Conservation (phyloP, 2,797 vertebrate genomes). For the Argya squamiceps region DNA sequence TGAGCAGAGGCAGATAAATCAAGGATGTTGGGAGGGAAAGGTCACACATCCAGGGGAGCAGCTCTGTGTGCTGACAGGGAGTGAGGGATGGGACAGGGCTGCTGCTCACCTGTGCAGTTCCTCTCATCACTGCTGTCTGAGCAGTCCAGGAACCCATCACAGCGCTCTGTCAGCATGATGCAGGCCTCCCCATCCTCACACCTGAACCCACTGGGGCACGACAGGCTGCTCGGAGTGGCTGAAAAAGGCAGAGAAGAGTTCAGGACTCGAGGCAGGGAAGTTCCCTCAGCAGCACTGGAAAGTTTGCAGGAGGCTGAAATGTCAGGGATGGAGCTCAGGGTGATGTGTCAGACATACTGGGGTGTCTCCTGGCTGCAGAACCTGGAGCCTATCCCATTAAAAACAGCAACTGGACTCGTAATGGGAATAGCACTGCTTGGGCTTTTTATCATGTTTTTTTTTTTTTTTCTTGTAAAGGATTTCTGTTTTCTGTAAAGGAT, state of each 20-base stretch:
- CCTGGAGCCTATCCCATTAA: neutral
- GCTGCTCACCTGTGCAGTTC: conserved; percentile 85
- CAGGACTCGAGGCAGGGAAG: neutral
- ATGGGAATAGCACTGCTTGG: neutral
- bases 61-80: accelerated
- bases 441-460: neutral
- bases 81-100: neutral
- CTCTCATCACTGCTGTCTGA: conserved; percentile 92
- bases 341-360: neutral
- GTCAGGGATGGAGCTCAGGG: neutral
- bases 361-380: neutral
- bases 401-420: neutral
- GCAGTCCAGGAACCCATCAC: conserved; percentile 94
- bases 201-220: conserved; percentile 80
- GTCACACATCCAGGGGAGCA: neutral
- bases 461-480: neutral
- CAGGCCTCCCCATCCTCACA: conserved; percentile 90
- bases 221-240: conserved; percentile 87
- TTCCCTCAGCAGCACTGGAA: neutral
- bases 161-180: conserved; percentile 82
- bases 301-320: neutral
- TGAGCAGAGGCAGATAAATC: neutral
- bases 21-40: neutral
- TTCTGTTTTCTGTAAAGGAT: neutral
- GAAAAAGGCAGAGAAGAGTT: conserved; percentile 12